Base-by-base conservation (phyloP, 2,113 vertebrate genomes). In the Nesospiza acunhae region DNA sequence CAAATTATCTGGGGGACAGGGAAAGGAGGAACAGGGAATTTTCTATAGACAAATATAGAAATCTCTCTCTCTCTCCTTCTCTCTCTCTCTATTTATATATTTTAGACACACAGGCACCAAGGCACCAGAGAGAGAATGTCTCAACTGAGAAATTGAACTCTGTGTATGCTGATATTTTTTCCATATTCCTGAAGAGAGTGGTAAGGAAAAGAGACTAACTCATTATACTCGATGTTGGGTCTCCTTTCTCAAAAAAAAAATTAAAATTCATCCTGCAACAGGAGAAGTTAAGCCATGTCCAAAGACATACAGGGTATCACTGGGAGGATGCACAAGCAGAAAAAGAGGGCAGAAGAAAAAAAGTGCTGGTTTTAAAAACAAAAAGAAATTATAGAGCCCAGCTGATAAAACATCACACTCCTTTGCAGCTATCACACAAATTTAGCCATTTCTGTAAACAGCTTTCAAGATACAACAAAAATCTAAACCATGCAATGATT, bases 251-350 rank as follows among this genome's bases (percentile, higher is more conserved):
- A 69, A n/a, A 70, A 56, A 95, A 59, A 27, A 58, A 52, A 35
- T 5, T 35, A 60, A 93, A 94, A 72, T 93, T 95, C 80, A 96
- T 78, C 70, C 74, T 87, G 78, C 53, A 95, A 86, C 18, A 97
- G 67, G n/a, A 92, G 93, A 94, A 85, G 81, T 30, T 63, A 77
- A 94, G 79, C 92, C 64, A 24, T 82, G 76, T 83, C 52, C 59
- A 63, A 75, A 94, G 82, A 66, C 73, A 76, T 52, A 58, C 28
- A 28, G 70, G 37, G 44, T 39, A n/a, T 58, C 58, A 56, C 6
- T 27, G 47, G 82, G 42, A 84, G 35, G 47, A 7, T 74, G 12
- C 39, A 30, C 19, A 77, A 21, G 28, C 60, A 18, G 50, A 66
- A 49, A 74, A 64, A 93, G 62, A 86, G 28, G 62, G 41, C 55